Conservation (phyloP, 2,797 vertebrate species). For the Sebastes hubbsi region DNA sequence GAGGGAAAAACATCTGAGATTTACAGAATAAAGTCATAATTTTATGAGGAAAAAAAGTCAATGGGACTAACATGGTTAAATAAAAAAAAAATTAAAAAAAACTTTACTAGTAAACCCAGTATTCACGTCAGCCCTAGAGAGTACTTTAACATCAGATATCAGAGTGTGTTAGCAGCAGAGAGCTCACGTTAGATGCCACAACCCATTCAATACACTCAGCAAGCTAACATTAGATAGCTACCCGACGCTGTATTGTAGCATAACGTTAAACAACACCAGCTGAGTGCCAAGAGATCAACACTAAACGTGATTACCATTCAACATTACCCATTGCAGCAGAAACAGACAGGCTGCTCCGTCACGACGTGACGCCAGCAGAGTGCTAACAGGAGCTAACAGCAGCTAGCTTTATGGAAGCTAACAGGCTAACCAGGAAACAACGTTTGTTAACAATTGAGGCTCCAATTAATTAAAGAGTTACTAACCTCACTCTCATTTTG, state of each 20-base stretch:
- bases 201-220: neutral
- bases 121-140: neutral
- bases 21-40: too few species aligned
- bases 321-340: neutral
- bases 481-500: conserved; percentile 82
- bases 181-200: neutral
- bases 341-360: neutral
- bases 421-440: neutral
- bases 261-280: neutral
- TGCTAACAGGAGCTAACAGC: neutral
- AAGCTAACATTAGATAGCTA: neutral
- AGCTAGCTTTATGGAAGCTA: neutral
- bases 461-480: neutral
- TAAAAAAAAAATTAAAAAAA: too few species aligned
- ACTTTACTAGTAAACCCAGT: neutral
- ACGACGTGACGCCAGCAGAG: too few species aligned
- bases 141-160: neutral
- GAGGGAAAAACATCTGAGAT: too few species aligned
- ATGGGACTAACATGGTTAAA: too few species aligned
- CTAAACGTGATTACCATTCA: neutral
- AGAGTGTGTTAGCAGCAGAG: neutral
- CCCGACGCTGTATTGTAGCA: too few species aligned
- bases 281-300: neutral
- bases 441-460: neutral
- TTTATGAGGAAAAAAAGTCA: too few species aligned